Conservation (phyloP, 2,888 invertebrate genomes). For the Yponomeuta cagnagella region DNA sequence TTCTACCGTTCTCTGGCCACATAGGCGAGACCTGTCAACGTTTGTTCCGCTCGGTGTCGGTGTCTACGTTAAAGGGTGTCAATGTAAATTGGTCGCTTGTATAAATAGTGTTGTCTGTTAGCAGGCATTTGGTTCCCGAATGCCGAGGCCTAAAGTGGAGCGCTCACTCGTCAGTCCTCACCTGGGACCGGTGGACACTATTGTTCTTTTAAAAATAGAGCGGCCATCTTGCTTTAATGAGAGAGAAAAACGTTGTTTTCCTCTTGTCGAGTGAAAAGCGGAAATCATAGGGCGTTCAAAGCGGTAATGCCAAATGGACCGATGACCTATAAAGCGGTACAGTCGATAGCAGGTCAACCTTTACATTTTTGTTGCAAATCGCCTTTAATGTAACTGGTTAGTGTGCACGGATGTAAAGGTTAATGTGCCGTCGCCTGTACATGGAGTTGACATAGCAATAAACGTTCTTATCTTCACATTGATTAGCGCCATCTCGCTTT, state of each 20-base stretch:
- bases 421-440: too few species aligned
- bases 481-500: too few species aligned
- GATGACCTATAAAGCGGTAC: neutral
- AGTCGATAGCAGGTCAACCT: neutral
- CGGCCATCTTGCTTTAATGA: neutral
- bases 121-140: constrained; percentile 54
- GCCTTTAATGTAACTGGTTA: too few species aligned
- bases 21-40: constrained; percentile 26
- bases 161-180: constrained; percentile 35
- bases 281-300: neutral
- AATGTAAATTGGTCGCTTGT: constrained; percentile 35
- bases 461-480: too few species aligned
- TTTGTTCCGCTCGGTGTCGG: neutral
- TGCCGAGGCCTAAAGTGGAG: constrained; percentile 60
- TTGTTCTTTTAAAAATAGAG: constrained; percentile 5
- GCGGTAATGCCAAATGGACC: neutral
- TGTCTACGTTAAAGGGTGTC: constrained; percentile 14
- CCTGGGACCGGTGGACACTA: constrained; percentile 25
- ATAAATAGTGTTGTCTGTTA: constrained; percentile 68
- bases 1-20: constrained; percentile 26
- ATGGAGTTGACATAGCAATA: too few species aligned
- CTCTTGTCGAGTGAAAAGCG: neutral
- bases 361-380: too few species aligned
- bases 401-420: too few species aligned
- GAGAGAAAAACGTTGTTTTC: neutral